Evolutionary conservation across 2,888 invertebrate species (phyloP).

Genomic region (Agriotes lineatus): DNA sequence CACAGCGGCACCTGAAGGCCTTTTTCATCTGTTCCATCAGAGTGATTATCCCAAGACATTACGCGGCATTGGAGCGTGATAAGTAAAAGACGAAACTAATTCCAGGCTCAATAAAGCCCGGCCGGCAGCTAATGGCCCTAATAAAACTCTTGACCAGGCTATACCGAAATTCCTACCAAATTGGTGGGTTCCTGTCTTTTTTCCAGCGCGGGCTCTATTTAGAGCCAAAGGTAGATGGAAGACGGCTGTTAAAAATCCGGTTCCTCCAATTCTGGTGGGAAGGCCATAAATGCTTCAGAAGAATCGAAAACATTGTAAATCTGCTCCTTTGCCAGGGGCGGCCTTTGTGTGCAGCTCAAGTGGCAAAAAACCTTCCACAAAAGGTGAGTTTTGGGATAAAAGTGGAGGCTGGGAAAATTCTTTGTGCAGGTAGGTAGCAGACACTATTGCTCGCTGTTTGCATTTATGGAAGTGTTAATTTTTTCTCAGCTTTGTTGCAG

Average conservation of each 20-base stretch:
- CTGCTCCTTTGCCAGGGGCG: neutral
- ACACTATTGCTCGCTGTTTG: too few species aligned
- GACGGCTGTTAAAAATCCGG: constrained; percentile 22
- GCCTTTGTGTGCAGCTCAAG: too few species aligned
- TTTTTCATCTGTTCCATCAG: neutral
- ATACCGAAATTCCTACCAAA: constrained; percentile 26
- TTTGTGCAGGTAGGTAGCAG: too few species aligned
- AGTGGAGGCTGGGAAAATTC: too few species aligned
- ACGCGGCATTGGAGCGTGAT: constrained; percentile 14
- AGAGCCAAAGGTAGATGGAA: neutral
- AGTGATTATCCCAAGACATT: neutral
- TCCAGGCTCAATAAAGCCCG: neutral
- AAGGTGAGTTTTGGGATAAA: neutral
- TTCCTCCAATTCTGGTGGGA: constrained; percentile 8
- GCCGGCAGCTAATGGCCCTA: too few species aligned
- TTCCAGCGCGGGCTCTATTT: neutral
- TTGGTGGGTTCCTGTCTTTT: constrained; percentile 22
- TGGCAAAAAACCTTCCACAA: too few species aligned
- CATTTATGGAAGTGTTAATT: too few species aligned
- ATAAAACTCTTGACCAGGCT: constrained; percentile 20
- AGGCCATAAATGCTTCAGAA: neutral
- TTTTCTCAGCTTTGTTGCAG: constrained; percentile 2
- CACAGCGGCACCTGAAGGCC: neutral
- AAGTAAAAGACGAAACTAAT: constrained; percentile 18
- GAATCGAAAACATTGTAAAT: neutral